These are phyloP conservation scores for Drosophila kuntzei DNA, from an alignment of 2,888 invertebrate genomes.

Conservation along the genomic window DNA sequence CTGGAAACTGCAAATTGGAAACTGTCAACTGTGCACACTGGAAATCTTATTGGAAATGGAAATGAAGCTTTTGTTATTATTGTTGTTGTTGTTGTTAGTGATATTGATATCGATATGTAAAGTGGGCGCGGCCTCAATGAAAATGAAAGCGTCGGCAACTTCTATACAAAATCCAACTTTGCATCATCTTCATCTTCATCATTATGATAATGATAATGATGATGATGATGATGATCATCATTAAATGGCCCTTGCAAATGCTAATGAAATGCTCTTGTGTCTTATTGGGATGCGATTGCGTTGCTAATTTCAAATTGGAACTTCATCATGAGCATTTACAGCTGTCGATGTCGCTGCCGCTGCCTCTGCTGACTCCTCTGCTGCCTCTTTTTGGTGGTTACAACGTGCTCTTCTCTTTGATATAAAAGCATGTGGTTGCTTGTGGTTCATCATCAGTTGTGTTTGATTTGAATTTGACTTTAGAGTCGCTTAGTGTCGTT, in stretches of 20 bases:
- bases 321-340: conserved; percentile 47
- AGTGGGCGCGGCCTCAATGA: conserved; percentile 34
- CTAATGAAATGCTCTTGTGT: conserved; percentile 73
- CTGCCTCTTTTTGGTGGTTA: conserved; percentile 13
- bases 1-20: conserved; percentile 43
- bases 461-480: conserved; percentile 51
- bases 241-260: conserved; percentile 55
- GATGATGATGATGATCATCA: conserved; percentile 17
- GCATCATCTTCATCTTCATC: conserved; percentile 43
- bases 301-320: conserved; percentile 46
- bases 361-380: conserved; percentile 2
- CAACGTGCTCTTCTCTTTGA: conserved; percentile 17
- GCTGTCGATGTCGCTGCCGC: conserved; percentile 8
- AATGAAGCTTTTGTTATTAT: conserved; percentile 4
- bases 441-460: conserved; percentile 68
- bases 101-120: conserved; percentile 16
- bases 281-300: conserved; percentile 43
- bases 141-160: conserved; percentile 48
- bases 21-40: conserved; percentile 35
- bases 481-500: conserved; percentile 35
- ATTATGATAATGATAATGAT: conserved; percentile 29
- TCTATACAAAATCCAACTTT: conserved; percentile 45
- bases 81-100: neutral
- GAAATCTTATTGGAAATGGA: conserved; percentile 29
- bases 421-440: conserved; percentile 69